These are phyloP conservation scores for Gadus macrocephalus DNA, from an alignment of 2,113 vertebrate species.

Conservation along the genomic window DNA sequence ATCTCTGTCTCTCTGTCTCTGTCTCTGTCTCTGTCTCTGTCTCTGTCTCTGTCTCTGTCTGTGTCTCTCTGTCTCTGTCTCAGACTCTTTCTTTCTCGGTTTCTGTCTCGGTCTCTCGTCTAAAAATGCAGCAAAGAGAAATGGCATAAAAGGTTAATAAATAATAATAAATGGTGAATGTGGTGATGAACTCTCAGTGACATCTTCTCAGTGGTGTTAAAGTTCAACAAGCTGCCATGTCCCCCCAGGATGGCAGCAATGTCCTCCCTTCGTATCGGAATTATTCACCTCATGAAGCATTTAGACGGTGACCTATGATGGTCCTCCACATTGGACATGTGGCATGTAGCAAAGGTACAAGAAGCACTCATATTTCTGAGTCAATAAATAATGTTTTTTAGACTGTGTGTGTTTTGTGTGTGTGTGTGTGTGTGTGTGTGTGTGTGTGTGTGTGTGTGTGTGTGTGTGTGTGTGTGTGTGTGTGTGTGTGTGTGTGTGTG, in stretches of 20 bases:
- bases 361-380: neutral
- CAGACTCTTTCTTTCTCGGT: too few species aligned
- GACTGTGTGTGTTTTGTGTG: neutral
- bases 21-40: too few species aligned
- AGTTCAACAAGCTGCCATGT: neutral
- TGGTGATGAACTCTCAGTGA: neutral
- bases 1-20: too few species aligned
- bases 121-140: too few species aligned
- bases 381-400: slow-evolving; percentile 32
- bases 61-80: too few species aligned
- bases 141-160: too few species aligned
- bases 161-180: neutral
- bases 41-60: too few species aligned
- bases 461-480: neutral
- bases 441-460: neutral
- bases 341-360: neutral
- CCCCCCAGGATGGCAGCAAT: neutral
- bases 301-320: neutral
- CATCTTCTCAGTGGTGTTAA: neutral
- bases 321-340: neutral
- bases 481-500: too few species aligned
- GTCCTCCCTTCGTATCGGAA: neutral
- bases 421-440: neutral
- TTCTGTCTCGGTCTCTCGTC: too few species aligned
- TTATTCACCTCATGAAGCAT: neutral